Conservation (phyloP, 2,888 invertebrate species). For the Plagodis pulveraria region DNA sequence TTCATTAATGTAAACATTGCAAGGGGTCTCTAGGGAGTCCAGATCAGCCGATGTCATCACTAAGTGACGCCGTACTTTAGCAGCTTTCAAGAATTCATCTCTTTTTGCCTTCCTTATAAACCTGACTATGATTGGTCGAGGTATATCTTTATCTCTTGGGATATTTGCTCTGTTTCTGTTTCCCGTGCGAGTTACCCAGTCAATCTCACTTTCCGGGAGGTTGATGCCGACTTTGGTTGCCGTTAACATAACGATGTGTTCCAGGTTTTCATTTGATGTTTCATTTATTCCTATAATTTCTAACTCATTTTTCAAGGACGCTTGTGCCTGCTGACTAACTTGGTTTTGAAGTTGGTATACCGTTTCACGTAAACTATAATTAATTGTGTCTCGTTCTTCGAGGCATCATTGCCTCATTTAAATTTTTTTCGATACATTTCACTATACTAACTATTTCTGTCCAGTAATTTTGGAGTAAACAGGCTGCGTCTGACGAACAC, state of each 20-base stretch:
- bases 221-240: conserved; percentile 4
- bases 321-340: conserved; percentile 1
- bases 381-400: too few relatives aligned
- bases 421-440: too few relatives aligned
- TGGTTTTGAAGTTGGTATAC: background rate
- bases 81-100: background rate
- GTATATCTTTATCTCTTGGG: background rate
- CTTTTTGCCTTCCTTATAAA: background rate
- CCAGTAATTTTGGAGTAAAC: too few relatives aligned
- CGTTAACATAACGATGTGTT: background rate
- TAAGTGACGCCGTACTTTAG: conserved; percentile 1
- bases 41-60: too few relatives aligned
- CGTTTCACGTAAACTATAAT: background rate
- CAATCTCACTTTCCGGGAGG: conserved; percentile 1
- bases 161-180: background rate
- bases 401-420: too few relatives aligned
- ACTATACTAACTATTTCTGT: too few relatives aligned
- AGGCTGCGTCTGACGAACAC: too few relatives aligned
- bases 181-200: conserved; percentile 1
- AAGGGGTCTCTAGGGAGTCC: too few relatives aligned
- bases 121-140: background rate
- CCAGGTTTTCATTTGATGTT: background rate
- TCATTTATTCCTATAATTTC: conserved; percentile 3
- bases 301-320: conserved; percentile 1
- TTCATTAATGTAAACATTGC: too few relatives aligned